Evolutionary conservation across 2,888 invertebrate species (phyloP), one percentile per base, ranked within the genome.

Genomic region (Cheilosia variabilis): DNA sequence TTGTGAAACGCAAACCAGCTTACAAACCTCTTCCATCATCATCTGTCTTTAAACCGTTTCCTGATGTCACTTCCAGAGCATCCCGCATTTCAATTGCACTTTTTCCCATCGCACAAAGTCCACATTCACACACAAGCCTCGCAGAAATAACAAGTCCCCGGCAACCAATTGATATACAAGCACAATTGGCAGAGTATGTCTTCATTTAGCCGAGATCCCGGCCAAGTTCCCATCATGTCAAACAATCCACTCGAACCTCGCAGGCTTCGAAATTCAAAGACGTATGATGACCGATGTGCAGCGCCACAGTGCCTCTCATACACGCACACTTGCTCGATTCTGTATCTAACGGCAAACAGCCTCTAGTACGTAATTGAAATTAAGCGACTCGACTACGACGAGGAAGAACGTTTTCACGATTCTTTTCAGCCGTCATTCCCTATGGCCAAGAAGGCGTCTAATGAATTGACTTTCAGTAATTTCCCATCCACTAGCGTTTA

Each of bases 391-490:
- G 62, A 71, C 57, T 58, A 27, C 22, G 19, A 27, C 13, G 2
- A n/a, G 45, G 10, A 65, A 27, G 72, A 73, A 78, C 72, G 45
- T 79, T 22, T 73, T 72, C 83, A 79, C 83, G 78, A 73, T 83
- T 83, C 62, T 68, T 43, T 62, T 60, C n/a, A 58, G 17, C 47
- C 45, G 62, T 62, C 45, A 34, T 45, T 71, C 71, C 78, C 78
- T 83, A 65, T 71, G 66, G 72, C 66, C 37, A 62, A 72, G 81
- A 73, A 84, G 86, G 86, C 86, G 86, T 86, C 86, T 86, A 86
- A 86, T 86, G 86, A 86, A 86, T 86, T 86, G 86, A 81, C 86
- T 86, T 76, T 86, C 86, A 72, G 81, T 66, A 72, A 86, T 77
- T 77, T 86, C 81, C 72, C 76, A 77, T 77, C 76, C 84, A 63